A percentile compares a stretch with the other conserved stretches of the same genome.
Evolutionary conservation across 2,797 vertebrate genomes (phyloP).

Genomic region (Hemitrygon akajei): DNA sequence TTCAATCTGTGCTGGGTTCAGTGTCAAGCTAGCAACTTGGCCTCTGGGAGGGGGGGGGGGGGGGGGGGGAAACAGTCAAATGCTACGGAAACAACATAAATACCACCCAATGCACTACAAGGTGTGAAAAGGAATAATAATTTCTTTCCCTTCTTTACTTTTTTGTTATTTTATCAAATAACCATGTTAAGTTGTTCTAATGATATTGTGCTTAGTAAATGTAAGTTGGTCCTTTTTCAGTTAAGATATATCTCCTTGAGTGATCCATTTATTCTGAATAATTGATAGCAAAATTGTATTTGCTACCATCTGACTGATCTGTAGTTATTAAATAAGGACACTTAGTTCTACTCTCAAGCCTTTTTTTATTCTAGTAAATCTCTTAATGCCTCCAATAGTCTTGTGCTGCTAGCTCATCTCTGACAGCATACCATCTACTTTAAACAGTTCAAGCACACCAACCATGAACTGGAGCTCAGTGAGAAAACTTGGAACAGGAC

Average conservation of each 20-base stretch:
- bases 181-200: background rate
- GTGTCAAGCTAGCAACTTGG: too few relatives aligned
- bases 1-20: too few relatives aligned
- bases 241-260: background rate
- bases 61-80: too few relatives aligned
- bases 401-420: background rate
- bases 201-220: background rate
- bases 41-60: too few relatives aligned
- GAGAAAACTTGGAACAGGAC: background rate
- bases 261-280: background rate
- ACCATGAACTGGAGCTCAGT: background rate
- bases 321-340: background rate
- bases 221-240: background rate
- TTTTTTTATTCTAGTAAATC: conserved; percentile 3
- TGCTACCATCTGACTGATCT: background rate
- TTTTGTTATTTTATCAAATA: background rate
- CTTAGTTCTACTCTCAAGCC: background rate
- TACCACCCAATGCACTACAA: too few relatives aligned
- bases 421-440: background rate
- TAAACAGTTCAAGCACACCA: background rate
- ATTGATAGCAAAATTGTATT: conserved; percentile 4
- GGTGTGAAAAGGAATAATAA: too few relatives aligned
- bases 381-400: background rate
- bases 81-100: too few relatives aligned
- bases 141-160: background rate